These are phyloP conservation scores for Macropus fuliginosus DNA, from an alignment of 2,797 vertebrate genomes.

Conservation along the genomic window DNA sequence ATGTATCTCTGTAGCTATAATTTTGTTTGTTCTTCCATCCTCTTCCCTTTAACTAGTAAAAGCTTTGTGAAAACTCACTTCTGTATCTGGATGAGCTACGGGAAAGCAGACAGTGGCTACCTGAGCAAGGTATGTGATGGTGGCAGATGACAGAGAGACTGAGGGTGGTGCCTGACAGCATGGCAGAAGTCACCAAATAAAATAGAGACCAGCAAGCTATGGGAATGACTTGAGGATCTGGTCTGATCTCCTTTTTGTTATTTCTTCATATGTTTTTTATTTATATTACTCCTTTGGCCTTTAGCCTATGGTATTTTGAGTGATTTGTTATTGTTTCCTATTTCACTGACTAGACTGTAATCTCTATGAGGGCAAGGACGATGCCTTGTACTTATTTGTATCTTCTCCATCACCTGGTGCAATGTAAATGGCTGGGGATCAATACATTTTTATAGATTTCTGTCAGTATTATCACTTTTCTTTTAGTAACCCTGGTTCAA, in stretches of 20 bases:
- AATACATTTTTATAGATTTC: background rate
- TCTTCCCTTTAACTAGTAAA: background rate
- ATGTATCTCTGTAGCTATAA: background rate
- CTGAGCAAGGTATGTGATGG: background rate
- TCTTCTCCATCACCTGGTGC: background rate
- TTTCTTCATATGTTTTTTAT: background rate
- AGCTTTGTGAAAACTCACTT: background rate
- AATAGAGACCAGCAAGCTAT: background rate
- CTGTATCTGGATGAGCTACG: background rate
- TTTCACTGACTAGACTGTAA: background rate
- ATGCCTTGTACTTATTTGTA: background rate
- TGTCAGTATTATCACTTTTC: background rate
- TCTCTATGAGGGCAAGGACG: background rate
- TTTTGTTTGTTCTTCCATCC: background rate
- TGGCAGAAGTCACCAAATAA: background rate
- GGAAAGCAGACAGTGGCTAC: background rate
- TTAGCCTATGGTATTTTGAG: background rate
- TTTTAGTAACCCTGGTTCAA: background rate
- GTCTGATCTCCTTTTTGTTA: background rate
- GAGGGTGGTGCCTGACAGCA: background rate
- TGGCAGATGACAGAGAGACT: background rate
- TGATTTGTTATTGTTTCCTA: background rate
- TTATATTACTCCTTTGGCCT: background rate
- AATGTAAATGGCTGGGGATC: background rate
- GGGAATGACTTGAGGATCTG: background rate